Percentiles rank a stretch among this genome's conserved stretches.
Evolutionary conservation across 2,888 invertebrate genomes (phyloP).

Genomic region (Hirudinaria manillensis): DNA sequence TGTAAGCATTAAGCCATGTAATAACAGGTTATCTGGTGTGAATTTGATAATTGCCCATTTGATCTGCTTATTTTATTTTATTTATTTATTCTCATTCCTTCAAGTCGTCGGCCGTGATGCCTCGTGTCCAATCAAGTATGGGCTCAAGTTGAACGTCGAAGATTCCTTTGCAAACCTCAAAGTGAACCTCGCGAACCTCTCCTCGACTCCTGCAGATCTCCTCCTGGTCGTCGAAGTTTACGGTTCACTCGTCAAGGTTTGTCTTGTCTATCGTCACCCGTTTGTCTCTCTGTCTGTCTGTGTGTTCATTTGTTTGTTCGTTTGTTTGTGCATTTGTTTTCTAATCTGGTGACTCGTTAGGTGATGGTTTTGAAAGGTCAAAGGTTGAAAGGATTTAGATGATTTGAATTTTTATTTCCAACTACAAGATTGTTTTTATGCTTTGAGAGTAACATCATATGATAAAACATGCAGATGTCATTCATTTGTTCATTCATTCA

Average conservation of each 20-base stretch:
- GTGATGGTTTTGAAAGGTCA: too few species aligned
- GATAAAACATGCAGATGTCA: too few species aligned
- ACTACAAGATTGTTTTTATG: too few species aligned
- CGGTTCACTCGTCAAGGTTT: slow-evolving; percentile 65
- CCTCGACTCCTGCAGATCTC: slow-evolving; percentile 54
- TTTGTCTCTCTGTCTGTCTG: neutral
- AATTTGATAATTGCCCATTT: neutral
- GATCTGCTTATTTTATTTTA: neutral
- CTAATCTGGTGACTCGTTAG: neutral
- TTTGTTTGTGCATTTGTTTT: neutral
- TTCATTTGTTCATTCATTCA: neutral
- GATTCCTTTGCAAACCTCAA: slow-evolving; percentile 73
- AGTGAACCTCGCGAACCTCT: slow-evolving; percentile 59
- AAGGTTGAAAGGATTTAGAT: too few species aligned
- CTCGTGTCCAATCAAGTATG: slow-evolving; percentile 75
- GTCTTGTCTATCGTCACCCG: neutral
- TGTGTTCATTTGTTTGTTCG: neutral
- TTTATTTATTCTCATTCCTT: slow-evolving; percentile 12
- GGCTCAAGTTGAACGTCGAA: slow-evolving; percentile 74
- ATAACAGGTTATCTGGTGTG: neutral
- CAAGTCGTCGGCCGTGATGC: slow-evolving; percentile 62
- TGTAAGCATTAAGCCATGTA: neutral
- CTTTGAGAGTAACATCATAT: too few species aligned
- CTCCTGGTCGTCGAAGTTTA: slow-evolving; percentile 69
- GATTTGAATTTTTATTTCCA: too few species aligned